These are phyloP conservation scores for Austrofundulus limnaeus DNA, from an alignment of 2,113 vertebrate genomes.

Conservation along the genomic window DNA sequence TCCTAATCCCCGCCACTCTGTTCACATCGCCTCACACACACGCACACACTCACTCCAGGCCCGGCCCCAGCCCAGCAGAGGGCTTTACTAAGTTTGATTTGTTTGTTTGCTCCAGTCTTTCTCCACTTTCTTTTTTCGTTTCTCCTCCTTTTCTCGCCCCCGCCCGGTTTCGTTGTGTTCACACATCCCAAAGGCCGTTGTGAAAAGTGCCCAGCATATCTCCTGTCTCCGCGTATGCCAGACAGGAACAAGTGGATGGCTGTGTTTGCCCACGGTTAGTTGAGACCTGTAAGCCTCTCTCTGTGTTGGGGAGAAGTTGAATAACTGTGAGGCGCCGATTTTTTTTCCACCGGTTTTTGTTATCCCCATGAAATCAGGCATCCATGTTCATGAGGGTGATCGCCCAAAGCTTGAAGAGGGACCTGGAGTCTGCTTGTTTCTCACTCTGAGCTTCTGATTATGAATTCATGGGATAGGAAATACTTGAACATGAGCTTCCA, in stretches of 20 bases:
- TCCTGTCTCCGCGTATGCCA: constrained; percentile 52
- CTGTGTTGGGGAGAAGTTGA: constrained; percentile 39
- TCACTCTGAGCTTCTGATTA: constrained; percentile 14
- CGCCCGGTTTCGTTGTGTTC: constrained; percentile 54
- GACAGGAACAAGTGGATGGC: constrained; percentile 35
- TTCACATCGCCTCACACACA: constrained; percentile 70
- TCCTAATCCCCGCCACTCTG: constrained; percentile 83
- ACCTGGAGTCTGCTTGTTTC: constrained; percentile 27
- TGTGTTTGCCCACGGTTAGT: constrained; percentile 47
- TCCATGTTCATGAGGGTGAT: constrained; percentile 66
- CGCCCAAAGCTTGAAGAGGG: constrained; percentile 24
- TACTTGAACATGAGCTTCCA: background rate
- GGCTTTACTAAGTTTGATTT: constrained; percentile 83
- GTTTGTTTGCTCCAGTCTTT: constrained; percentile 77
- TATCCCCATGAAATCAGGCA: constrained; percentile 67
- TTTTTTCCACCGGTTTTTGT: constrained; percentile 42
- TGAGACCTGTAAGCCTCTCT: constrained; percentile 40
- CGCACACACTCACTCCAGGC: constrained; percentile 56
- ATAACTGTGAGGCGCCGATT: constrained; percentile 45
- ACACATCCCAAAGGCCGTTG: constrained; percentile 61
- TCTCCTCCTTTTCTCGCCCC: constrained; percentile 50
- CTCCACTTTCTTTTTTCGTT: constrained; percentile 62
- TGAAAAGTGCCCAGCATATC: constrained; percentile 63
- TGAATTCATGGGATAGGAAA: constrained; percentile 4
- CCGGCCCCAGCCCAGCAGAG: constrained; percentile 71